Conservation (phyloP, 2,888 invertebrate species). For the Osedax frankpressi region DNA sequence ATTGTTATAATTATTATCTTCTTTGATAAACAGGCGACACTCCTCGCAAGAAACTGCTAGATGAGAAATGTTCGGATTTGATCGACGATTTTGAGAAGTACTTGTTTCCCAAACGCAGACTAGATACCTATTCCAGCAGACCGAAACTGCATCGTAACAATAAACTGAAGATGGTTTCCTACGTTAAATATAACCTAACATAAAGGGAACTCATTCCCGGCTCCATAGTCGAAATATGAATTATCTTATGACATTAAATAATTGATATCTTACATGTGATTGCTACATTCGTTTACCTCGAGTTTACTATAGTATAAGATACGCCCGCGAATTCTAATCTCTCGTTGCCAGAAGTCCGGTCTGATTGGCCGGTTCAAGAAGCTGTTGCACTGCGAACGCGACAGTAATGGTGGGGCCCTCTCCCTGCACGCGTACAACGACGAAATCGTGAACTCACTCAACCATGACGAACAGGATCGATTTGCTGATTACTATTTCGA, state of each 20-base stretch:
- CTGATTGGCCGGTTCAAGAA: neutral
- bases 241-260: too few relatives aligned
- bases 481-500: constrained; percentile 77
- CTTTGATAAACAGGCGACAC: neutral
- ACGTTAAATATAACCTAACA: too few relatives aligned
- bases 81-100: neutral
- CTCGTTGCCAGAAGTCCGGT: too few relatives aligned
- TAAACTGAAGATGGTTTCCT: neutral
- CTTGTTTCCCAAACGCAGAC: neutral
- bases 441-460: constrained; percentile 48
- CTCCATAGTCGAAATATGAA: too few relatives aligned
- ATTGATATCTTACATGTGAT: too few relatives aligned
- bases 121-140: neutral
- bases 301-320: too few relatives aligned
- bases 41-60: neutral
- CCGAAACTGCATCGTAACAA: neutral
- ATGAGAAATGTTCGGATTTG: neutral
- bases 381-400: constrained; percentile 70
- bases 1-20: too few relatives aligned
- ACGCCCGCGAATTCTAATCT: too few relatives aligned
- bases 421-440: constrained; percentile 80
- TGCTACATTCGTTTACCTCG: too few relatives aligned
- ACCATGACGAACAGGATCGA: constrained; percentile 58
- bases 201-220: too few relatives aligned
- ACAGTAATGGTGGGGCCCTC: constrained; percentile 85